Evolutionary conservation across 1,140 invertebrate species (phyloP).

Genomic region (Bilobella aurantiaca): DNA sequence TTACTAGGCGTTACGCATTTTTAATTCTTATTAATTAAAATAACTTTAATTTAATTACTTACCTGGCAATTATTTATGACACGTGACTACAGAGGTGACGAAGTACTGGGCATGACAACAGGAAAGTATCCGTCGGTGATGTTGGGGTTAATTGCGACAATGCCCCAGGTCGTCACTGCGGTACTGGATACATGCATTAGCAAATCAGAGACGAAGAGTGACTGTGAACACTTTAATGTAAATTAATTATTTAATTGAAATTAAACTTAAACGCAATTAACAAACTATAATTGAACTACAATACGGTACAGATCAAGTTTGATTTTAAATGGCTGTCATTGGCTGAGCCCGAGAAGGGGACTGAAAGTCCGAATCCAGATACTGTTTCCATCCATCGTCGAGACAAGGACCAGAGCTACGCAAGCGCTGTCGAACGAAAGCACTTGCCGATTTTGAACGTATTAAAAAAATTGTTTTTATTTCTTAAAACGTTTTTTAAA

Average conservation of each 20-base stretch:
- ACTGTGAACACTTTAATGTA: slow-evolving; percentile 69
- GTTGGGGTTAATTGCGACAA: slow-evolving; percentile 60
- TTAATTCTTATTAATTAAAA: too few relatives aligned
- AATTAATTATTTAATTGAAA: slow-evolving; percentile 38
- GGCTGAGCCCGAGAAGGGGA: slow-evolving; percentile 51
- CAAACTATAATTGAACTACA: not conserved
- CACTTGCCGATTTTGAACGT: slow-evolving; percentile 34
- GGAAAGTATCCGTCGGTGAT: slow-evolving; percentile 66
- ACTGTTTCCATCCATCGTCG: slow-evolving; percentile 15
- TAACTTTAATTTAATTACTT: too few relatives aligned
- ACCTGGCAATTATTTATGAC: too few relatives aligned
- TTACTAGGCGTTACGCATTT: too few relatives aligned
- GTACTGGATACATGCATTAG: slow-evolving; percentile 68
- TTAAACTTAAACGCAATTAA: not conserved
- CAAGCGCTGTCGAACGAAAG: slow-evolving; percentile 16
- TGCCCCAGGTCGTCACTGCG: slow-evolving; percentile 65
- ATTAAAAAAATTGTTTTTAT: not conserved
- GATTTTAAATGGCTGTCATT: slow-evolving; percentile 52
- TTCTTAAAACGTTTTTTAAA: not conserved
- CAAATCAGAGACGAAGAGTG: slow-evolving; percentile 68
- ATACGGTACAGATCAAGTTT: slow-evolving; percentile 55
- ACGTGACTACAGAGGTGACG: slow-evolving; percentile 53
- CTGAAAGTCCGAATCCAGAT: slow-evolving; percentile 50
- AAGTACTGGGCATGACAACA: slow-evolving; percentile 58
- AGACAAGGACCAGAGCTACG: slow-evolving; percentile 9